Conservation (phyloP, 2,797 vertebrate genomes). For the Acipenser oxyrinchus region DNA sequence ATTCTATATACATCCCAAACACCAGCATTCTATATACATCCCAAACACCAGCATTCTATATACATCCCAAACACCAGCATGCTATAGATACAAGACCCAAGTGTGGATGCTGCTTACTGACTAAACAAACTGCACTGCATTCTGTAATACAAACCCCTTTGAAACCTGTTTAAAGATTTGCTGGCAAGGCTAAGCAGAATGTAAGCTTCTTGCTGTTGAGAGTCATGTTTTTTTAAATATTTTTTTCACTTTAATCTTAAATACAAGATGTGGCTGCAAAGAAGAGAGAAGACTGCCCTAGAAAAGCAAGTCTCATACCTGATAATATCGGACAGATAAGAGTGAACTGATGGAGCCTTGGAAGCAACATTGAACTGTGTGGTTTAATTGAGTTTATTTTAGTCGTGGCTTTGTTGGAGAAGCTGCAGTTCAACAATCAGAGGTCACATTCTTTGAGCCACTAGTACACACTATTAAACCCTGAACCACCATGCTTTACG, state of each 20-base stretch:
- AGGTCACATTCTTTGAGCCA: no score
- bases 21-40: no score
- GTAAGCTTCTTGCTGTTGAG: slow-evolving; percentile 33
- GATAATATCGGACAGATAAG: slow-evolving; percentile 17
- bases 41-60: no score
- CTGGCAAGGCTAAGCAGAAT: slow-evolving; percentile 27
- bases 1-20: no score
- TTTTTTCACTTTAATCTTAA: slow-evolving; percentile 28
- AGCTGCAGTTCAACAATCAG: no score
- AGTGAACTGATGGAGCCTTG: slow-evolving; percentile 7
- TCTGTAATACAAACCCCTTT: no score
- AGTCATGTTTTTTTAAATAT: slow-evolving; percentile 12
- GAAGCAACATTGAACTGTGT: slow-evolving; percentile 2
- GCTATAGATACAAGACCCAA: slow-evolving; percentile 22
- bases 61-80: no score
- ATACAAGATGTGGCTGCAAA: slow-evolving; percentile 25
- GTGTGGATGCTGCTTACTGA: not conserved
- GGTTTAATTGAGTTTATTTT: not conserved
- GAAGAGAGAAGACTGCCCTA: slow-evolving; percentile 18
- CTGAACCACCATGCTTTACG: no score
- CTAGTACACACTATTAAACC: no score
- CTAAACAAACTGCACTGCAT: no score
- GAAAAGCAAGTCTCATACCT: no score
- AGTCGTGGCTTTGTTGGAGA: no score
- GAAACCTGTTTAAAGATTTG: slow-evolving; percentile 33